Evolutionary conservation across 2,113 vertebrate species (phyloP), one percentile per base, ranked within the genome.

Genomic region (Varanus komodoensis): DNA sequence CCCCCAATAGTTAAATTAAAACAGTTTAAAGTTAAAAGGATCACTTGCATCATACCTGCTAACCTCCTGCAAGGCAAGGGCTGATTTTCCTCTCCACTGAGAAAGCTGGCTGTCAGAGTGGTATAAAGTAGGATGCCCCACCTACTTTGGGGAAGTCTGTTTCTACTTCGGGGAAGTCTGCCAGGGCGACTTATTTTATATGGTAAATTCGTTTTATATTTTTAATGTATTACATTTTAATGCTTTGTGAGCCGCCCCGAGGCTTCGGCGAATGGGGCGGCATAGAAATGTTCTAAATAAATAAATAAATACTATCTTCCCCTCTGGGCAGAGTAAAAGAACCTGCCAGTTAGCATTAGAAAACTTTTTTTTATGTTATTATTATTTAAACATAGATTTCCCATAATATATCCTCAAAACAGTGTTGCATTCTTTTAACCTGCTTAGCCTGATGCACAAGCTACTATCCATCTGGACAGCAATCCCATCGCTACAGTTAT

Each of bases 101-200:
- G 0, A 1, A 11, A 71, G 0, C 0, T 29, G 68, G 11, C 21
- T 19, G 1, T 0, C 1, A 1, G 32, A 7, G 15, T 78, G 17
- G 4, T 78, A 3, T 21, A 1, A 75, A 2, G 25, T 32, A 52
- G 8, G n/a, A 73, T 87, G 73, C 80, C 67, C 0, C 52, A 64
- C 84, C 87, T 67, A 38, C 50, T 8, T 5, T 8, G 0, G 50
- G 91, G 93, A 90, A 91, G 94, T 91, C 92, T 91, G 94, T 91
- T 91, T 38, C 38, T 0, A 17, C n/a, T n/a, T n/a, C n/a, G n/a
- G n/a, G n/a, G n/a, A n/a, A n/a, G n/a, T n/a, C n/a, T n/a, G n/a
- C n/a, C n/a, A n/a, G n/a, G n/a, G n/a, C n/a, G n/a, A n/a, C n/a
- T n/a, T n/a, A n/a, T n/a, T n/a, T n/a, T n/a, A n/a, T n/a, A n/a